Evolutionary conservation across 2,888 invertebrate species (phyloP), one percentile per base, ranked within the genome.

Genomic region (Meandrusa payeni): DNA sequence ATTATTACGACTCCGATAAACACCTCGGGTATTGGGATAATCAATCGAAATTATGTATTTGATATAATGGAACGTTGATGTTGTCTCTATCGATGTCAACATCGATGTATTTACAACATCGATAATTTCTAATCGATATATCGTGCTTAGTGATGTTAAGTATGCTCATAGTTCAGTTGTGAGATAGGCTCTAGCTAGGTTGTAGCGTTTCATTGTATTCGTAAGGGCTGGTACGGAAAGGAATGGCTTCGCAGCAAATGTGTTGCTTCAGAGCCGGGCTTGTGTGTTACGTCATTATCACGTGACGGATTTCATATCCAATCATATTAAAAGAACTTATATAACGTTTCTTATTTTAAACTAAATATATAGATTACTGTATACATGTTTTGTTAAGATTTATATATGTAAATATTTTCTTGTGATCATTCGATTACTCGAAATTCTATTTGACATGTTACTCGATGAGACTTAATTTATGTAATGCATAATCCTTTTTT

Each of bases 91-190:
- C n/a, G n/a, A n/a, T n/a, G n/a, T n/a, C n/a, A n/a, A n/a, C n/a
- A n/a, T n/a, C n/a, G n/a, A n/a, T n/a, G n/a, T n/a, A n/a, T n/a
- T n/a, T n/a, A n/a, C n/a, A n/a, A n/a, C n/a, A n/a, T n/a, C n/a
- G n/a, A n/a, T n/a, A n/a, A n/a, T n/a, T n/a, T n/a, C n/a, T n/a
- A n/a, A n/a, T n/a, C n/a, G n/a, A n/a, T 74, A 69, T 71, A 73
- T 71, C 74, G 68, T 72, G 83, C 82, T 83, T 83, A 85, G 83
- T 81, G 78, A 82, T 83, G 80, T 69, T 68, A 67, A 64, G 59
- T 76, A 79, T 76, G 85, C 85, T 85, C 83, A 85, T 85, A 83
- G 83, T 58, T 77, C 76, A 74, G 78, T 82, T 77, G 81, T 82
- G 83, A 78, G 75, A 74, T 85, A 85, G 76, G 72, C 64, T 69